phyloP scores from a whole-genome alignment of 2,888 invertebrate species.

The Nineta flava region DNA sequence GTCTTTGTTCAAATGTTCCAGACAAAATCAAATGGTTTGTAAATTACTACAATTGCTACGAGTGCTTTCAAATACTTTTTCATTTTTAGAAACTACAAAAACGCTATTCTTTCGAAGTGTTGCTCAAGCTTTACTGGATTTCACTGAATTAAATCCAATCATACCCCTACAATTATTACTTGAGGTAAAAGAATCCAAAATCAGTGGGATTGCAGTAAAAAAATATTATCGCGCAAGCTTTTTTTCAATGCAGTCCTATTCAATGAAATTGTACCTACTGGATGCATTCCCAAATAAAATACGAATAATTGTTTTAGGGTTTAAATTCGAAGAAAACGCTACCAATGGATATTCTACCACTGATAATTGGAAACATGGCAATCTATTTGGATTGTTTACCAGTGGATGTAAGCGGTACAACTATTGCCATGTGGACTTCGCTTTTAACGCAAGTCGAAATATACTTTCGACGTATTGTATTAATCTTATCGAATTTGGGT shows the following conservation, averaged over 20 bases:
- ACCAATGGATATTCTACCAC: slow-evolving; percentile 51
- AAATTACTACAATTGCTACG: background rate
- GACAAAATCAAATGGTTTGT: slow-evolving; percentile 64
- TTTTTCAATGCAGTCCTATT: too few relatives aligned
- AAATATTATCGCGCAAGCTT: too few relatives aligned
- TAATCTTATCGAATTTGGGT: slow-evolving; percentile 51
- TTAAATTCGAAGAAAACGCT: slow-evolving; percentile 62
- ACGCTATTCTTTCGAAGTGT: slow-evolving; percentile 87
- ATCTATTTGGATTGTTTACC: slow-evolving; percentile 87
- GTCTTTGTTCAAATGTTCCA: slow-evolving; percentile 93
- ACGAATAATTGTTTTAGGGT: slow-evolving; percentile 36
- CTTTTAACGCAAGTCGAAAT: slow-evolving; percentile 76
- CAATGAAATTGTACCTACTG: too few relatives aligned
- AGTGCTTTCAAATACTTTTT: background rate
- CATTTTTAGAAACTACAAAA: slow-evolving; percentile 42
- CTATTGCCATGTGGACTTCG: slow-evolving; percentile 59
- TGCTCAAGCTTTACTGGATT: slow-evolving; percentile 84
- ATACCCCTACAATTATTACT: slow-evolving; percentile 83
- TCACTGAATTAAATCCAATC: slow-evolving; percentile 88
- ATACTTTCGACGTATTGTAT: slow-evolving; percentile 61
- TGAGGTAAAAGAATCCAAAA: slow-evolving; percentile 53
- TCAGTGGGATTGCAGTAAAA: too few relatives aligned
- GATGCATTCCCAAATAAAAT: too few relatives aligned
- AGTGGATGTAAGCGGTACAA: slow-evolving; percentile 56
- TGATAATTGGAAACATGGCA: slow-evolving; percentile 79